These are phyloP conservation scores for Leguminivora glycinivorella DNA, from an alignment of 1,140 invertebrate genomes.

Conservation along the genomic window DNA sequence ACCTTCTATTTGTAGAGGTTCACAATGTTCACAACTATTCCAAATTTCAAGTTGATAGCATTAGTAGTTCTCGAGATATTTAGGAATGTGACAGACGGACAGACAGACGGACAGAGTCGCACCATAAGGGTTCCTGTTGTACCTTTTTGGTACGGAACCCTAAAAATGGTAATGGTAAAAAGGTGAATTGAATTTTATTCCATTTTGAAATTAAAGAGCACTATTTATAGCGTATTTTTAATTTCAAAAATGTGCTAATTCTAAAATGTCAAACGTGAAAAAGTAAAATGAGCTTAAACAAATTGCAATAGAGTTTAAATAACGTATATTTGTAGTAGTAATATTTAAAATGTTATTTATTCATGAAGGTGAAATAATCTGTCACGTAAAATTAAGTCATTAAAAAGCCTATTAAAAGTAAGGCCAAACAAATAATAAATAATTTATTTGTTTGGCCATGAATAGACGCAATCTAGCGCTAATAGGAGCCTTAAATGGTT, in stretches of 20 bases:
- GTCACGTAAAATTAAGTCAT: neutral
- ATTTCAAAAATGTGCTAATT: neutral
- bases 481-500: no score
- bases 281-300: neutral
- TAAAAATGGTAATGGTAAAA: no score
- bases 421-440: neutral
- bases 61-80: no score
- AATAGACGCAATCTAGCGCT: no score
- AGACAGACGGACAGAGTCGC: no score
- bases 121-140: no score
- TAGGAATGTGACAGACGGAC: no score
- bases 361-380: neutral
- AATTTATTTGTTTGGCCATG: no score
- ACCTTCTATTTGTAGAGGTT: no score
- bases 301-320: neutral
- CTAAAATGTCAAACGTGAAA: neutral
- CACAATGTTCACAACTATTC: no score
- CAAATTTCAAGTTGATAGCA: no score
- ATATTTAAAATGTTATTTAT: conserved; percentile 1
- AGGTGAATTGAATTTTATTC: neutral
- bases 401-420: neutral
- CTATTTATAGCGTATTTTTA: neutral
- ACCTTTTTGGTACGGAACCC: no score
- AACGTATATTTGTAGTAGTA: neutral
- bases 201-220: neutral